Percentiles rank a stretch among this genome's conserved stretches.
Conservation (phyloP, 2,797 vertebrate genomes). For the Pelochelys cantorii region DNA sequence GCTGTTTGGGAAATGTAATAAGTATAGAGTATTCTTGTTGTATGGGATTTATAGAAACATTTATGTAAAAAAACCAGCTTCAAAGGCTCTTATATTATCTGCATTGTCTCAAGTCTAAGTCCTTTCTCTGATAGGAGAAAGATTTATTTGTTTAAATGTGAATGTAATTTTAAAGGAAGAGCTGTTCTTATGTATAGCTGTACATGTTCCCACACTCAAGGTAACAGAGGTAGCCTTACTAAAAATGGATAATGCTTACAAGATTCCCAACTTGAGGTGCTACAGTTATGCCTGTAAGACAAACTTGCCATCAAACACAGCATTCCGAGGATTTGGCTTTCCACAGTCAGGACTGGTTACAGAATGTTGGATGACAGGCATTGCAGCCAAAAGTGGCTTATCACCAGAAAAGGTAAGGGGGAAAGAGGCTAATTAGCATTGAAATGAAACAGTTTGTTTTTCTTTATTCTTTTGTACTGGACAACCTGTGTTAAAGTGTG, state of each 20-base stretch:
- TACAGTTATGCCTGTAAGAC: conserved; percentile 75
- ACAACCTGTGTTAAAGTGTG: background rate
- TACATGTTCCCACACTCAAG: conserved; percentile 55
- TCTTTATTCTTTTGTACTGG: background rate
- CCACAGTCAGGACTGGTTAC: conserved; percentile 79
- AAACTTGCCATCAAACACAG: conserved; percentile 79
- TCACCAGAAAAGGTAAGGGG: conserved; percentile 77
- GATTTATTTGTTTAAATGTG: background rate
- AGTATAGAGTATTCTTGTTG: background rate
- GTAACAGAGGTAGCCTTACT: conserved; percentile 74
- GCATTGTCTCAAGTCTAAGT: background rate
- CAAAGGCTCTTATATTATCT: background rate
- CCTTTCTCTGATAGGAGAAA: background rate
- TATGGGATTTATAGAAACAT: background rate
- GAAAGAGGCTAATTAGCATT: background rate
- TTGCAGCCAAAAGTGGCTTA: conserved; percentile 80
- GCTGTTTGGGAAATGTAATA: background rate
- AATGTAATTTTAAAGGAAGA: conserved; percentile 28
- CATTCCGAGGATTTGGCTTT: conserved; percentile 83
- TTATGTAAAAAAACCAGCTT: background rate
- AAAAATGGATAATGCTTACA: conserved; percentile 81
- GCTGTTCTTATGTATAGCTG: conserved; percentile 6
- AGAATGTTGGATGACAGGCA: conserved; percentile 79
- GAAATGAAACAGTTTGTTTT: background rate
- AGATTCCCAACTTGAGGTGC: conserved; percentile 78